Evolutionary conservation across 2,888 invertebrate species (phyloP), one percentile per base, ranked within the genome.

Genomic region (Caenorhabditis sp.): DNA sequence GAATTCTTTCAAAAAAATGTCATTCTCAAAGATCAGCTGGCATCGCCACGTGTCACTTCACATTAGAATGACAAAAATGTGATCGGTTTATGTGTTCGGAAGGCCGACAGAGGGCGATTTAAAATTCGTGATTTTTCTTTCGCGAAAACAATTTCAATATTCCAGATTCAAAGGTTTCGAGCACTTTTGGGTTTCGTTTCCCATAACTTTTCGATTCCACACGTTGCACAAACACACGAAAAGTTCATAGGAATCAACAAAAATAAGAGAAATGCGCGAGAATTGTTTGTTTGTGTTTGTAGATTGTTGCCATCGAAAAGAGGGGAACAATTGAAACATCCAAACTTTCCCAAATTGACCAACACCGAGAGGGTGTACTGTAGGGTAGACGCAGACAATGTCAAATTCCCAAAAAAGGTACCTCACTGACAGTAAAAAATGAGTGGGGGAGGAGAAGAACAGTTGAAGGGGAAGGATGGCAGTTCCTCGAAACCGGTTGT

Each of bases 401-500:
- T 47, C 47, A 47, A 47, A 47, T 18, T 47, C 13, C 47, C 15
- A 55, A 55, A 55, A 28, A 55, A 55, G 2, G 37, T 47, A 47
- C 47, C 47, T 18, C 47, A 18, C 47, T n/a, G 47, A 47, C 47
- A 55, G 53, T 9, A 20, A 53, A 56, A 56, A 44, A 40, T 40
- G 22, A 28, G 50, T 26, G 18, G 37, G 26, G 51, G 28, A 24
- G 13, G 53, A 44, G 44, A 40, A 67, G 40, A 61, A 61, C 61
- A 61, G 61, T 61, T 26, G 55, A 32, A 53, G 50, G 22, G 50
- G 13, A 8, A 53, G 32, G 47, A 15, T 56, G 58, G 56, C 56
- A 68, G 68, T 68, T 68, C 58, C 68, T 68, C 68, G 68, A 68
- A 68, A 68, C 68, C 68, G 68, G 68, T 68, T 68, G 68, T 68